A percentile compares a stretch with the other conserved stretches of the same genome.
Conservation (phyloP, 2,797 vertebrate species). For the Hafferia zeledoni region DNA sequence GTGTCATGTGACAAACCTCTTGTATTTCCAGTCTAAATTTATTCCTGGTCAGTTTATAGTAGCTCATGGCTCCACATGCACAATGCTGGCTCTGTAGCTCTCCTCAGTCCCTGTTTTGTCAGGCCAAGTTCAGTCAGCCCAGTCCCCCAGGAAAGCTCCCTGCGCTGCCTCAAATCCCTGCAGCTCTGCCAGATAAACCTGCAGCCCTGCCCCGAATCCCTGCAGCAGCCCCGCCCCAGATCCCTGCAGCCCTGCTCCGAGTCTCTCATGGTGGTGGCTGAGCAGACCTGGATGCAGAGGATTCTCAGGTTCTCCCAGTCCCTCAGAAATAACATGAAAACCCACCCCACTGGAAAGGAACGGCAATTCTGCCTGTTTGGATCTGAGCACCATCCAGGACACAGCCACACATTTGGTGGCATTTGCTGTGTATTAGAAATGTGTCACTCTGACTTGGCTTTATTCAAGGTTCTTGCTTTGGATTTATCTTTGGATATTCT, state of each 20-base stretch:
- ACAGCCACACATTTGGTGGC: background rate
- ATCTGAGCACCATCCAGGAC: background rate
- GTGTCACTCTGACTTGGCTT: background rate
- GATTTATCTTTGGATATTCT: background rate
- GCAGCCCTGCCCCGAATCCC: too few species aligned
- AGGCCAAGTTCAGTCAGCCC: background rate
- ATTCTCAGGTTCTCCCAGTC: background rate
- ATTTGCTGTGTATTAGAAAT: background rate
- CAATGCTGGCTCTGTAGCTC: constrained; percentile 44
- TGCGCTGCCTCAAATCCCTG: background rate
- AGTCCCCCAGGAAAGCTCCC: background rate
- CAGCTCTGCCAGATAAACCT: too few species aligned
- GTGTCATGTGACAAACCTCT: constrained; percentile 1
- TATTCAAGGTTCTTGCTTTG: background rate
- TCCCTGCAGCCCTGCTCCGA: background rate
- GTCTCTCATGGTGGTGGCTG: background rate
- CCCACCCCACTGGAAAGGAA: background rate
- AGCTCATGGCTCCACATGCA: background rate
- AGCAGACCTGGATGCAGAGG: background rate
- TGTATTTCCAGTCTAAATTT: constrained; percentile 39
- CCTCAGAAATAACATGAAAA: background rate
- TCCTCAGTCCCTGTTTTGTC: background rate
- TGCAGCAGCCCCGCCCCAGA: too few species aligned
- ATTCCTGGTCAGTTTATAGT: constrained; percentile 51
- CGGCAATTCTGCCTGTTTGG: fast-evolving